These are phyloP conservation scores for Bemisia tabaci DNA, from an alignment of 1,140 invertebrate species.

Conservation along the genomic window DNA sequence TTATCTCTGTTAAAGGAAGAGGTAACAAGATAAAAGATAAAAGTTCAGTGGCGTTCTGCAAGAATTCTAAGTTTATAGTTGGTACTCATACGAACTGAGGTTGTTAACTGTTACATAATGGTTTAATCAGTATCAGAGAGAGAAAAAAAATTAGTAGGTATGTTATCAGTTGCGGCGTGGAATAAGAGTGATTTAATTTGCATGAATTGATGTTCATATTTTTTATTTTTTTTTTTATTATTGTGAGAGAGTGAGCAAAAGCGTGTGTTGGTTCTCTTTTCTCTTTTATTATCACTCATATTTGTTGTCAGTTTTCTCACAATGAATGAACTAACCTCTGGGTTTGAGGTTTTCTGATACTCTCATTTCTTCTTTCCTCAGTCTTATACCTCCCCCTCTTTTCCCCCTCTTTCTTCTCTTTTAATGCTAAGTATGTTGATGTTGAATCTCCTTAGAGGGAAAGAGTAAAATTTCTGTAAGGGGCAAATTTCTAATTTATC, in stretches of 20 bases:
- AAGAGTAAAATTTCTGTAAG: no score
- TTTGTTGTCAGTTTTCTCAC: no score
- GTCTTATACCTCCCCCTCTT: no score
- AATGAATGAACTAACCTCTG: no score
- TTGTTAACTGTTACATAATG: neutral
- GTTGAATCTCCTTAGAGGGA: no score
- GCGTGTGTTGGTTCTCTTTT: no score
- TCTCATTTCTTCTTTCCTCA: no score
- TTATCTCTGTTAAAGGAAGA: neutral
- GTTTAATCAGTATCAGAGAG: neutral
- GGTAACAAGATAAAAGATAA: neutral
- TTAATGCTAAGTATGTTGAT: no score
- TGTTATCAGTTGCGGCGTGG: neutral
- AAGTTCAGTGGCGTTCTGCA: neutral
- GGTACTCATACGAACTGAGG: neutral
- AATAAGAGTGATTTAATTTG: neutral
- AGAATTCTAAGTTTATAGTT: neutral
- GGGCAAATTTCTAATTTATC: no score
- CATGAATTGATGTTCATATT: conserved; percentile 5
- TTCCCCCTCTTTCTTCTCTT: no score
- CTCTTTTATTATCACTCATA: neutral
- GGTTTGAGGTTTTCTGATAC: no score
- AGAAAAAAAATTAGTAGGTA: neutral
- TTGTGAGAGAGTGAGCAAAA: no score
- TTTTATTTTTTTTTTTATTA: conserved; percentile 13